Evolutionary conservation across 2,797 vertebrate species (phyloP).

Genomic region (Melanotaenia trifasciata): DNA sequence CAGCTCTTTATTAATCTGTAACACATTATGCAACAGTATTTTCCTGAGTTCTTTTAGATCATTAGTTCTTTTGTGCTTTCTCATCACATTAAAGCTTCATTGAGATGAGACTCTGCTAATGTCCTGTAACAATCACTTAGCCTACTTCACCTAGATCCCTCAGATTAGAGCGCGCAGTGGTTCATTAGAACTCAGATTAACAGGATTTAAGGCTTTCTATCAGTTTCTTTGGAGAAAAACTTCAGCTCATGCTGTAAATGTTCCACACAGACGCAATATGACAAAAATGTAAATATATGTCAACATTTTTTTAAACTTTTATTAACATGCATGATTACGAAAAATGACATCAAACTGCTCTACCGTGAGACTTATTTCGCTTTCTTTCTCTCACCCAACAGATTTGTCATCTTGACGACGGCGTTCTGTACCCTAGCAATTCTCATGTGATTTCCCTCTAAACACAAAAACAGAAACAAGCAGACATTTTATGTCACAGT

Average conservation of each 20-base stretch:
- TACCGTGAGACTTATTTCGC: background rate
- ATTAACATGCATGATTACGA: too few species aligned
- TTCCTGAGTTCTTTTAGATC: constrained; percentile 17
- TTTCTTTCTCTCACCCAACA: background rate
- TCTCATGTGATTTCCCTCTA: background rate
- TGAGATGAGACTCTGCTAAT: constrained; percentile 66
- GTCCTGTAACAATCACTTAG: constrained; percentile 67
- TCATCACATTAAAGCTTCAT: constrained; percentile 39
- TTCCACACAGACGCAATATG: background rate
- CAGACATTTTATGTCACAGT: constrained; percentile 18
- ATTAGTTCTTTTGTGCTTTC: constrained; percentile 32
- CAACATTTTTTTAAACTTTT: too few species aligned
- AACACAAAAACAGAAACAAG: background rate
- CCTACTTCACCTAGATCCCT: constrained; percentile 11
- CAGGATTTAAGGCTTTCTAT: constrained; percentile 5
- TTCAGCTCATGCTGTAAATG: constrained; percentile 7
- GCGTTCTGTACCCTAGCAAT: background rate
- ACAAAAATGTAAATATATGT: background rate
- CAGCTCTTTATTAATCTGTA: background rate
- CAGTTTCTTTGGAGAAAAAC: constrained; percentile 1
- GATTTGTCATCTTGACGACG: background rate
- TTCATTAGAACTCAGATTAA: constrained; percentile 19
- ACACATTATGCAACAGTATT: constrained; percentile 37
- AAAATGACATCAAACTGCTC: too few species aligned
- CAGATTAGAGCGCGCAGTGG: constrained; percentile 26